Evolutionary conservation across 2,113 vertebrate species (phyloP).

Genomic region (Pipa parva): DNA sequence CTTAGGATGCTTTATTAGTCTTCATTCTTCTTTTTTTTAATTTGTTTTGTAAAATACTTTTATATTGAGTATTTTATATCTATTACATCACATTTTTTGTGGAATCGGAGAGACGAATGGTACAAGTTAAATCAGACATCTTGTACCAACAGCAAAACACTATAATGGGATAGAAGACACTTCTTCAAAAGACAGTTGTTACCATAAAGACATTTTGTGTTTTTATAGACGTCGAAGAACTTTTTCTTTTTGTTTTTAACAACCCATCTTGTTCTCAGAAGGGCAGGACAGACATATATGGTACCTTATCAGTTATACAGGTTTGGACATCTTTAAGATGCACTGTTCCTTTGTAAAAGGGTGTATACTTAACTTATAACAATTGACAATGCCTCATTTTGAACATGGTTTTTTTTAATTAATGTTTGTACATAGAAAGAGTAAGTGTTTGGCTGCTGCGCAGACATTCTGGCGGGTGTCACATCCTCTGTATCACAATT

Average conservation of each 20-base stretch:
- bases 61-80: slow-evolving; percentile 32
- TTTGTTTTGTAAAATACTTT: slow-evolving; percentile 32
- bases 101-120: not conserved
- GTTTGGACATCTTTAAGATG: slow-evolving; percentile 35
- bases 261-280: not conserved
- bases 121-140: slow-evolving; percentile 2
- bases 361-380: slow-evolving; percentile 35
- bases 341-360: slow-evolving; percentile 37
- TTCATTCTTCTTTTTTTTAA: slow-evolving; percentile 8
- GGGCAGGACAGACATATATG: slow-evolving; percentile 14
- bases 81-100: slow-evolving; percentile 11
- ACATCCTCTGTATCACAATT: no score
- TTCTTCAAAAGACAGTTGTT: slow-evolving; percentile 9
- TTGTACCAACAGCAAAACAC: not conserved
- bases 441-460: not conserved
- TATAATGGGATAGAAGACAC: not conserved
- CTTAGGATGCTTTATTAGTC: slow-evolving; percentile 42
- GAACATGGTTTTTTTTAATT: not conserved
- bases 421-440: no score
- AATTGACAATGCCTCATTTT: slow-evolving; percentile 3
- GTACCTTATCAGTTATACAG: slow-evolving; percentile 13
- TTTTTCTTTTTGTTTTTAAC: slow-evolving; percentile 28
- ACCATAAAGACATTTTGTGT: slow-evolving; percentile 13
- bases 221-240: slow-evolving; percentile 27
- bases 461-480: not conserved